Conservation (phyloP, 2,797 vertebrate species). For the Chiloscyllium punctatum region DNA sequence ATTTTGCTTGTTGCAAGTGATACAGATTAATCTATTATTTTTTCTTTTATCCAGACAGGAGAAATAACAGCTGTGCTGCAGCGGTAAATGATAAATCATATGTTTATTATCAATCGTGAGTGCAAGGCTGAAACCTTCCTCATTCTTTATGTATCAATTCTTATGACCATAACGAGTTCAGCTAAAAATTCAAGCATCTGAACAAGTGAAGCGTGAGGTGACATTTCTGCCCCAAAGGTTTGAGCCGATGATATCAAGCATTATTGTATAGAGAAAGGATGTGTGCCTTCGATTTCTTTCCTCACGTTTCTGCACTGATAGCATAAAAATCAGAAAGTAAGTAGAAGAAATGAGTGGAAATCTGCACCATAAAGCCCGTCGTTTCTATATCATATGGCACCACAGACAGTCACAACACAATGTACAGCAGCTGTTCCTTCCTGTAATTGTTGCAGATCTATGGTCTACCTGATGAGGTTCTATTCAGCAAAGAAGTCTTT, state of each 20-base stretch:
- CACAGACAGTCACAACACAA: constrained; percentile 28
- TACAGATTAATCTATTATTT: not conserved
- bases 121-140: not conserved
- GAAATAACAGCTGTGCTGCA: constrained; percentile 23
- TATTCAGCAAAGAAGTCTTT: not conserved
- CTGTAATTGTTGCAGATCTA: not conserved
- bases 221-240: not conserved
- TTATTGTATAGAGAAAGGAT: not conserved
- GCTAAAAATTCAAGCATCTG: not conserved
- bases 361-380: not conserved
- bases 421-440: not conserved
- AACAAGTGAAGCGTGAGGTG: too few relatives aligned
- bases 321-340: not conserved
- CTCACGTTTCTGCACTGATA: not conserved
- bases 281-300: not conserved
- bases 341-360: not conserved
- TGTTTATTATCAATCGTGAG: constrained; percentile 27
- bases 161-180: not conserved
- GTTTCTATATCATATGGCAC: not conserved
- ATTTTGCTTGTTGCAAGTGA: not conserved
- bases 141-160: not conserved
- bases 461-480: constrained; percentile 23
- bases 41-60: not conserved
- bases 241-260: not conserved
- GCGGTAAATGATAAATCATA: constrained; percentile 33